Percentiles rank a stretch among this genome's conserved stretches.
These are phyloP conservation scores for Verasper variegatus DNA, from an alignment of 2,113 vertebrate species.

Conservation along the genomic window DNA sequence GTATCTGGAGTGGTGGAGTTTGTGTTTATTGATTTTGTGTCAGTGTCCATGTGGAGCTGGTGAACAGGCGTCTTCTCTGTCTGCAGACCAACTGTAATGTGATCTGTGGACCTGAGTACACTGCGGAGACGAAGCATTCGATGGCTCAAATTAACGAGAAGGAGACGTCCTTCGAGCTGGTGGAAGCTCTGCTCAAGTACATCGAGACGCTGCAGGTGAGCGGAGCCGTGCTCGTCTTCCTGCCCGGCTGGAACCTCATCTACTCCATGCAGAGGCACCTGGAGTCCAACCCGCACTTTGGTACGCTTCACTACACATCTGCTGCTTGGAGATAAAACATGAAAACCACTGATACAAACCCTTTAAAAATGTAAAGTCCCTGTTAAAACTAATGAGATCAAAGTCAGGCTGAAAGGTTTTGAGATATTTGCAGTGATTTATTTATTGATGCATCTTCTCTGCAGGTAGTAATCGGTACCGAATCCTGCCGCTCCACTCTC, in stretches of 20 bases:
- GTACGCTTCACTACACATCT: conserved; percentile 68
- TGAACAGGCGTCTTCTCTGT: background rate
- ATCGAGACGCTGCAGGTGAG: conserved; percentile 90
- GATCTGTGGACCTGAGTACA: conserved; percentile 89
- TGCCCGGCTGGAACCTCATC: conserved; percentile 98
- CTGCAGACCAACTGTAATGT: conserved; percentile 91
- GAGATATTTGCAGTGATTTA: background rate
- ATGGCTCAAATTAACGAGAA: conserved; percentile 94
- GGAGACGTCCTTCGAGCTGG: conserved; percentile 95
- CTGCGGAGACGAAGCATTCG: conserved; percentile 87
- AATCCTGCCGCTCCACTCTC: conserved; percentile 94
- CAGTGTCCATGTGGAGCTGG: background rate
- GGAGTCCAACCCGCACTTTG: conserved; percentile 93
- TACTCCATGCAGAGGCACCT: conserved; percentile 96
- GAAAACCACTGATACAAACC: no score
- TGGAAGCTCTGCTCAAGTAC: conserved; percentile 93
- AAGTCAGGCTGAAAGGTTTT: no score
- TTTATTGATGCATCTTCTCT: background rate
- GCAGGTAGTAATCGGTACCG: conserved; percentile 87
- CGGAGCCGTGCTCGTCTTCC: conserved; percentile 93
- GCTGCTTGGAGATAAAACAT: no score
- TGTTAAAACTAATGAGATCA: no score
- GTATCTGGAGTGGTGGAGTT: background rate
- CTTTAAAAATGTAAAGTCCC: no score
- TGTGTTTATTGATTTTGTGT: background rate